These are phyloP conservation scores for Pseudocheirus occidentalis DNA, from an alignment of 2,797 vertebrate genomes.

Conservation along the genomic window DNA sequence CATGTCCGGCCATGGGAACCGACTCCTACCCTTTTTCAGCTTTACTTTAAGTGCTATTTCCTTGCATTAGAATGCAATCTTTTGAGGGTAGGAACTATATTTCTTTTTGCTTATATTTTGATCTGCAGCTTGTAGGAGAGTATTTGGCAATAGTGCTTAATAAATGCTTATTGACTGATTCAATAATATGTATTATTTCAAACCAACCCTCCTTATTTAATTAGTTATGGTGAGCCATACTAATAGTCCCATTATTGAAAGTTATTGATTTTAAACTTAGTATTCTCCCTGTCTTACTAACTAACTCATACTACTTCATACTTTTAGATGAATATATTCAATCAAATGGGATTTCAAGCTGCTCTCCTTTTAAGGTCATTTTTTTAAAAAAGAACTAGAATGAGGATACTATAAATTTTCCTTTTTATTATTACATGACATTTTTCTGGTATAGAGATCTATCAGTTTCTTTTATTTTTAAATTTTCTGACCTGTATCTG, in stretches of 20 bases:
- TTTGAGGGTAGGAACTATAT: not conserved
- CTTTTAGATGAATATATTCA: not conserved
- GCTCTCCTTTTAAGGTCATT: not conserved
- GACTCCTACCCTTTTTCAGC: not conserved
- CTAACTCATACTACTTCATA: not conserved
- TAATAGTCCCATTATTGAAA: not conserved
- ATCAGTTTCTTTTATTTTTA: not conserved
- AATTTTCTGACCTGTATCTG: not conserved
- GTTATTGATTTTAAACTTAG: not conserved
- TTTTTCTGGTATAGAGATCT: not conserved
- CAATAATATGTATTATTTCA: not conserved
- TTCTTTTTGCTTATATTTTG: not conserved
- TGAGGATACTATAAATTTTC: not conserved
- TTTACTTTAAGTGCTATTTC: not conserved
- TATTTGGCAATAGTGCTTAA: not conserved
- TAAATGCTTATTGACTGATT: not conserved
- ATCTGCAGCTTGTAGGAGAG: not conserved
- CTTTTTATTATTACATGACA: not conserved
- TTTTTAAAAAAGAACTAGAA: not conserved
- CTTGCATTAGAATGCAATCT: not conserved
- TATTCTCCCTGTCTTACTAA: not conserved
- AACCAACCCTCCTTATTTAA: not conserved
- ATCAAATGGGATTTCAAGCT: not conserved
- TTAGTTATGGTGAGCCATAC: not conserved
- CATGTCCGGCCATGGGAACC: not conserved